Evolutionary conservation across 64 coral and sea anemone genomes (phyloP).

Genomic region (Dendrophyllia cribrosa): DNA sequence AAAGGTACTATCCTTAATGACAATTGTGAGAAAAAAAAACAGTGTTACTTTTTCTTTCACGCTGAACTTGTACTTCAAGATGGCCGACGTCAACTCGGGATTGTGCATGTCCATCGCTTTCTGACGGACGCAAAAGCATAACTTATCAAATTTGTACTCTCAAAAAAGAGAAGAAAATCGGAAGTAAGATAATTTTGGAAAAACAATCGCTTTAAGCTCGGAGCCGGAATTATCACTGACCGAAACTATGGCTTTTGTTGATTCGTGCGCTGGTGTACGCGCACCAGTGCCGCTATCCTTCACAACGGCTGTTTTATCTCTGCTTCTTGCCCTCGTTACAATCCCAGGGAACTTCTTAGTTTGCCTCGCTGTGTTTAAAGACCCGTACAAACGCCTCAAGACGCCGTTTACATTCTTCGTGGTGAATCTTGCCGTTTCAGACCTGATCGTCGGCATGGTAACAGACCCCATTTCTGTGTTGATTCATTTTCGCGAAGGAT

Average conservation of each 20-base stretch:
- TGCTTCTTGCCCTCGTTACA: constrained; percentile 25
- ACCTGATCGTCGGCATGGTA: constrained; percentile 41
- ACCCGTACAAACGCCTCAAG: constrained; percentile 41
- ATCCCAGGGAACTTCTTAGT: constrained; percentile 63
- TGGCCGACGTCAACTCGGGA: background rate
- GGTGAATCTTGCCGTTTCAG: constrained; percentile 46
- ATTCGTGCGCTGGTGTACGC: constrained; percentile 14
- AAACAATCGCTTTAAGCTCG: too few relatives aligned
- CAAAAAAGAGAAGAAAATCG: background rate
- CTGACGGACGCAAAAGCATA: background rate
- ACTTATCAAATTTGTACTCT: background rate
- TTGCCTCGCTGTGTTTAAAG: constrained; percentile 24
- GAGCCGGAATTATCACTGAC: background rate
- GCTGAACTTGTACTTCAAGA: background rate
- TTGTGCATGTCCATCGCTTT: background rate
- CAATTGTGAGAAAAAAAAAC: background rate
- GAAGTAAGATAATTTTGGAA: background rate
- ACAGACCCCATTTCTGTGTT: constrained; percentile 41
- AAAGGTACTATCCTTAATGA: background rate
- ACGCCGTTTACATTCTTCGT: constrained; percentile 70
- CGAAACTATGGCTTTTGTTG: background rate
- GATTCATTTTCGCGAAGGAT: constrained; percentile 44
- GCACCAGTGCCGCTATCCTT: constrained; percentile 36
- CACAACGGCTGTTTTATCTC: constrained; percentile 21
- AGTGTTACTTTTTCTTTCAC: background rate